Conservation (phyloP, 1,140 invertebrate genomes). For the Drosophila pachea region DNA sequence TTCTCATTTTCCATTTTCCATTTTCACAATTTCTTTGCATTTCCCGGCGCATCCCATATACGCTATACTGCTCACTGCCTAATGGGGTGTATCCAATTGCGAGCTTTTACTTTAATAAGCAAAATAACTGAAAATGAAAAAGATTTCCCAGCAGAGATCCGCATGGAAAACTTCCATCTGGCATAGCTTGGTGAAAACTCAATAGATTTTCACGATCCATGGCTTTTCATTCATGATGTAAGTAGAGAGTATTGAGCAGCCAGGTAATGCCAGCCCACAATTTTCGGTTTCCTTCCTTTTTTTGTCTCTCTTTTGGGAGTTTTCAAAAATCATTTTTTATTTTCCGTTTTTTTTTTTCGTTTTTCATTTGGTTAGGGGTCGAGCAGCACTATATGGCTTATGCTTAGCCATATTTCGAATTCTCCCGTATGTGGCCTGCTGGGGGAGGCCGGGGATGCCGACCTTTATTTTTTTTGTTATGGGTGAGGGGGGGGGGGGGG, state of each 20-base stretch:
- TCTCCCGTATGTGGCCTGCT: slow-evolving; percentile 18
- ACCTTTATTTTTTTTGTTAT: no score
- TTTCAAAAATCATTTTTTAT: slow-evolving; percentile 19
- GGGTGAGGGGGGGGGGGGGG: background rate
- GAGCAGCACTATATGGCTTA: background rate
- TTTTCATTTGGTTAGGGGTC: slow-evolving; percentile 2
- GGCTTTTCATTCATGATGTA: no score
- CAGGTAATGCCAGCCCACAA: background rate
- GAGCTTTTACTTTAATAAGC: background rate
- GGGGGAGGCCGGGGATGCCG: background rate
- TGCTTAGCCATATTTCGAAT: slow-evolving; percentile 67
- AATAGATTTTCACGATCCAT: no score
- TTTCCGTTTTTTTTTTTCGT: background rate
- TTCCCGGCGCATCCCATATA: background rate
- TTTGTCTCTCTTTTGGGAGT: slow-evolving; percentile 7
- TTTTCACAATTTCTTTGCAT: slow-evolving; percentile 8
- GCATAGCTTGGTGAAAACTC: no score
- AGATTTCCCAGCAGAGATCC: no score
- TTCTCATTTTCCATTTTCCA: slow-evolving; percentile 20
- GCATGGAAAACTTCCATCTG: no score
- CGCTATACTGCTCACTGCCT: background rate
- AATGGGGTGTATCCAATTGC: slow-evolving; percentile 4
- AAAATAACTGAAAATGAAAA: no score
- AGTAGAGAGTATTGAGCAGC: background rate
- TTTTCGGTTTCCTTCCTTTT: background rate